Evolutionary conservation across 92 coral and sea anemone genomes (phyloP).

Genomic region (Pocillopora grandis): DNA sequence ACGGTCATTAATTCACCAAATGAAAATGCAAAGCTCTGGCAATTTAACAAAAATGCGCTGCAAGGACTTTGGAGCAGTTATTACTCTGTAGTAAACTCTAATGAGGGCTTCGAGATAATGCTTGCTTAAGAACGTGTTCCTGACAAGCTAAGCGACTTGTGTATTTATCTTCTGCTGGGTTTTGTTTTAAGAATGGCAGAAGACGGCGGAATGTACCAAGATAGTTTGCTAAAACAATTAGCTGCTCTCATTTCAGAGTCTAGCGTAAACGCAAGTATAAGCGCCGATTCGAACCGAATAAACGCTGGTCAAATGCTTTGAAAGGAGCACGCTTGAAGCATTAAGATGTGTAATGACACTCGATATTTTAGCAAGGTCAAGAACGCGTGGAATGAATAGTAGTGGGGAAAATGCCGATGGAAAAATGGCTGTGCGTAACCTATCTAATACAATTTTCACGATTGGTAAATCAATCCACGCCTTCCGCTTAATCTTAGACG

Average conservation of each 20-base stretch:
- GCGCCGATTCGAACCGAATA: slow-evolving; percentile 9
- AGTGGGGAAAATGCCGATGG: slow-evolving; percentile 12
- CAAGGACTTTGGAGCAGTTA: background rate
- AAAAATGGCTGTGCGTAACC: slow-evolving; percentile 30
- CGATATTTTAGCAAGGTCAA: slow-evolving; percentile 52
- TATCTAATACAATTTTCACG: slow-evolving; percentile 37
- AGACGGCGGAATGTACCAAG: slow-evolving; percentile 25
- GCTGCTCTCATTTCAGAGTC: slow-evolving; percentile 11
- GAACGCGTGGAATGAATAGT: slow-evolving; percentile 62
- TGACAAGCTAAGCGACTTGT: background rate
- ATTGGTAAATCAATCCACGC: slow-evolving; percentile 40
- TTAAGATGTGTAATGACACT: slow-evolving; percentile 54
- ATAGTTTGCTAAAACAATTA: slow-evolving; percentile 54
- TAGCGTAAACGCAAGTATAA: slow-evolving; percentile 4
- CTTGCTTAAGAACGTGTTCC: background rate
- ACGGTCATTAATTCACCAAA: slow-evolving; percentile 42
- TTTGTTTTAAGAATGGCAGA: background rate
- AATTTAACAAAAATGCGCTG: slow-evolving; percentile 8
- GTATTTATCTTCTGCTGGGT: background rate
- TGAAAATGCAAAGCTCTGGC: slow-evolving; percentile 74
- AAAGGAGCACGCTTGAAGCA: slow-evolving; percentile 49
- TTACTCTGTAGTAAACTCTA: background rate
- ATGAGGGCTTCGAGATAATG: background rate
- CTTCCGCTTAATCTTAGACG: slow-evolving; percentile 29
- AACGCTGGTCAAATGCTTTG: slow-evolving; percentile 37